Conservation (phyloP, 2,888 invertebrate genomes). For the Eupithecia subfuscata region DNA sequence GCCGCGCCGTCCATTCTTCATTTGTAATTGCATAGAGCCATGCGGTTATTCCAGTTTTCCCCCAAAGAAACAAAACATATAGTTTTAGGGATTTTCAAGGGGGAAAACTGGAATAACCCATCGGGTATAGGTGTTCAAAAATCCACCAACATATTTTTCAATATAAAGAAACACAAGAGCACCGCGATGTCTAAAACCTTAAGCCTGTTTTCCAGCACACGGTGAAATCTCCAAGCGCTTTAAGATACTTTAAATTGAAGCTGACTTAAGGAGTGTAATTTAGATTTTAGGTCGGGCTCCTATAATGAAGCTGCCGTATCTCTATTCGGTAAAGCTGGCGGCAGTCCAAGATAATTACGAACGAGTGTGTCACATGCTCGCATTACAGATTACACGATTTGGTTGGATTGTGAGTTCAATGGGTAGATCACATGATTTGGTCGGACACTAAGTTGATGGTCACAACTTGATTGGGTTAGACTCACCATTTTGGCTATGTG, state of each 20-base stretch:
- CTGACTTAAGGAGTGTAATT: conserved; percentile 40
- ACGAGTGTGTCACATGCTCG: conserved; percentile 42
- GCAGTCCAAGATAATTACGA: conserved; percentile 50
- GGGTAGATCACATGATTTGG: not conserved
- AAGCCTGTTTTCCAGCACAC: not conserved
- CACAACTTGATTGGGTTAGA: not conserved
- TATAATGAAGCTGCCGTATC: conserved; percentile 46
- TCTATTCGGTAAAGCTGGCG: conserved; percentile 47
- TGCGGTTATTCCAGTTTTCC: too few relatives aligned
- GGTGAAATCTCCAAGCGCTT: not conserved
- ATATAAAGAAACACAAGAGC: not conserved
- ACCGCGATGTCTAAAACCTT: not conserved
- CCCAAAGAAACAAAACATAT: too few relatives aligned
- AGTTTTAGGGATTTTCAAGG: too few relatives aligned
- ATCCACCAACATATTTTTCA: not conserved
- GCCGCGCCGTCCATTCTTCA: too few relatives aligned
- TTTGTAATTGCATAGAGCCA: too few relatives aligned
- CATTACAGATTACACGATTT: conserved; percentile 26
- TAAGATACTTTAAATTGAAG: conserved; percentile 34
- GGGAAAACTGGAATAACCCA: too few relatives aligned
- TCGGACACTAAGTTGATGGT: not conserved
- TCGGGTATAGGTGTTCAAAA: not conserved
- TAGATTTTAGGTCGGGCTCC: conserved; percentile 41
- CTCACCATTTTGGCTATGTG: too few relatives aligned
- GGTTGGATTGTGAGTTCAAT: not conserved